These are phyloP conservation scores for Heptranchias perlo DNA, from an alignment of 2,113 vertebrate genomes.

Conservation along the genomic window DNA sequence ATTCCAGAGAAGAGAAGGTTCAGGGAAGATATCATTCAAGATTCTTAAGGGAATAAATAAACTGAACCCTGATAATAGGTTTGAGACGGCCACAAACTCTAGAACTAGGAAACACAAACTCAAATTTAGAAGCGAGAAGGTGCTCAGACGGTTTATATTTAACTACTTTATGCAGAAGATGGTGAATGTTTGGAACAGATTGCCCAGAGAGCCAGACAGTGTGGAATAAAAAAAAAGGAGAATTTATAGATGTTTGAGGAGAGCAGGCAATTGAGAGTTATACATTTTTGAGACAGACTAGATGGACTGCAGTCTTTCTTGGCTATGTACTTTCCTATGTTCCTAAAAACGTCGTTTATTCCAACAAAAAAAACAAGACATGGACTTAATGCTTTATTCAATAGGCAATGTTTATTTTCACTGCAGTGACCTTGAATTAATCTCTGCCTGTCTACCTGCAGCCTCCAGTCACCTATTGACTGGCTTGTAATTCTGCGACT, in stretches of 20 bases:
- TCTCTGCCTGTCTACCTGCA: slow-evolving; percentile 12
- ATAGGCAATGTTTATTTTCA: background rate
- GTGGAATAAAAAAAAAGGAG: background rate
- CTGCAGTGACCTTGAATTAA: slow-evolving; percentile 2
- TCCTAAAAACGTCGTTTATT: background rate
- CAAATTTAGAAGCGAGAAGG: background rate
- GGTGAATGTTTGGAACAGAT: background rate
- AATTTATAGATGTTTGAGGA: background rate
- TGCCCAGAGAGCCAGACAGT: background rate
- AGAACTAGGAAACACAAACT: background rate
- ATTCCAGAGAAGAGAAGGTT: background rate
- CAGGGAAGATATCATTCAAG: background rate
- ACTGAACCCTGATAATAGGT: background rate
- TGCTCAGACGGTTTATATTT: background rate
- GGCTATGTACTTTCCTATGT: background rate
- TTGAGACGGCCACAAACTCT: background rate
- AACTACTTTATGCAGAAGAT: background rate
- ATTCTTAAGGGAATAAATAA: background rate
- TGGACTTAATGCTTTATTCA: slow-evolving; percentile 1
- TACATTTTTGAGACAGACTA: background rate
- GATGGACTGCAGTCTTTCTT: background rate
- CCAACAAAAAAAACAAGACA: background rate
- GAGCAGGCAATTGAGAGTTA: background rate
- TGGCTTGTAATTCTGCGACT: background rate
- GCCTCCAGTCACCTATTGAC: background rate